These are phyloP conservation scores for Ptychodera flava DNA, from an alignment of 35 echinoderm and acorn worm genomes.

Conservation along the genomic window DNA sequence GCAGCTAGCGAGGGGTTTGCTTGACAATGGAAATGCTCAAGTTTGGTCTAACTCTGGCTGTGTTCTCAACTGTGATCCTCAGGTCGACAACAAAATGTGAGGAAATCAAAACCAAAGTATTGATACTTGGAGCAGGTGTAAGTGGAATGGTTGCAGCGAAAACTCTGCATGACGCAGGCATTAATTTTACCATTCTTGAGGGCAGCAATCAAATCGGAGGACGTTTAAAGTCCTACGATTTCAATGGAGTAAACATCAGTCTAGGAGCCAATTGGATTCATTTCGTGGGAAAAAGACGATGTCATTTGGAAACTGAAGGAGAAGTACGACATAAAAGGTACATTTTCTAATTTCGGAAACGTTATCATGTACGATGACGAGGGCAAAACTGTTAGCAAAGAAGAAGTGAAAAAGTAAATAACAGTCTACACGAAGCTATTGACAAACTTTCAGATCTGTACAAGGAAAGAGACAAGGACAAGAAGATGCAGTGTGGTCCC, in stretches of 20 bases:
- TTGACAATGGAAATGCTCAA: neutral
- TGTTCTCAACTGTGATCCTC: too few relatives aligned
- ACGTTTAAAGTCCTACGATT: neutral
- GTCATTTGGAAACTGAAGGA: neutral
- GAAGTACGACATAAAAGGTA: neutral
- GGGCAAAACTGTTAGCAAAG: neutral
- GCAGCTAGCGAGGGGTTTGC: neutral
- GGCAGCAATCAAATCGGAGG: neutral
- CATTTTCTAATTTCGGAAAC: neutral
- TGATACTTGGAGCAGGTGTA: constrained; percentile 14
- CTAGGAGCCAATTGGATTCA: constrained; percentile 9
- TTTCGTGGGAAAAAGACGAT: neutral
- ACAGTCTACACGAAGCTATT: neutral
- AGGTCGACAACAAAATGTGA: too few relatives aligned
- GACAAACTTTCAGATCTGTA: neutral
- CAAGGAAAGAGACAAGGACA: neutral
- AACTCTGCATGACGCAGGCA: neutral
- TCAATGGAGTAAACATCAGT: neutral
- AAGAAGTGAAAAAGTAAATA: neutral
- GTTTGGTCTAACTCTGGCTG: neutral
- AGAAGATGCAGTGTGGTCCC: too few relatives aligned
- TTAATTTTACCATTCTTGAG: constrained; percentile 4
- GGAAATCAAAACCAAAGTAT: neutral
- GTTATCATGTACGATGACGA: neutral
- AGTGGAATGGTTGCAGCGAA: neutral